Evolutionary conservation across 2,888 invertebrate species (phyloP).

Genomic region (Cloeon dipterum): DNA sequence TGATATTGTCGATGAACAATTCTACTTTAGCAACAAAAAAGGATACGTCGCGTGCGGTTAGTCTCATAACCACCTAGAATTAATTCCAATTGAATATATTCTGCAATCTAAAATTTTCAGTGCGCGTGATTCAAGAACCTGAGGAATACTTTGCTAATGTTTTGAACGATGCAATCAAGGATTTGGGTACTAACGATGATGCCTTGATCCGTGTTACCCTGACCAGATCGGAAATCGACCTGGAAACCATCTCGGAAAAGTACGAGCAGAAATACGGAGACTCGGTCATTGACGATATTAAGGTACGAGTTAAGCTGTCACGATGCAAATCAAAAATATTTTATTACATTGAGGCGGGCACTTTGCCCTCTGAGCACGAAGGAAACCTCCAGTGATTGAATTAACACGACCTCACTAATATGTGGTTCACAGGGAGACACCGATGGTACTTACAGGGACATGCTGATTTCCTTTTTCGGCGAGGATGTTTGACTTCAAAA

Average conservation of each 20-base stretch:
- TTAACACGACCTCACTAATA: too few species aligned
- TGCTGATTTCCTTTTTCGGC: background rate
- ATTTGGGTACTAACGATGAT: conserved; percentile 20
- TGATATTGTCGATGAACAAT: background rate
- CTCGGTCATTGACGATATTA: conserved; percentile 6
- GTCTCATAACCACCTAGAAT: too few species aligned
- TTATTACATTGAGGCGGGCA: too few species aligned
- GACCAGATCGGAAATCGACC: conserved; percentile 16
- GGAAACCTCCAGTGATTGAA: too few species aligned
- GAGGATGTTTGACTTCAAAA: too few species aligned
- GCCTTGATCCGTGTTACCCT: conserved; percentile 19
- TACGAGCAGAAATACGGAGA: conserved; percentile 15
- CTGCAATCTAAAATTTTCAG: too few species aligned
- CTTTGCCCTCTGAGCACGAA: too few species aligned
- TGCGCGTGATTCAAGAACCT: background rate
- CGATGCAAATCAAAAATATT: too few species aligned
- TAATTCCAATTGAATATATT: too few species aligned
- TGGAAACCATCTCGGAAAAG: conserved; percentile 18
- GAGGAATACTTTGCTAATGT: conserved; percentile 16
- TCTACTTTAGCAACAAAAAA: background rate
- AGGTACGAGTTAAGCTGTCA: too few species aligned
- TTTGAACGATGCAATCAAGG: conserved; percentile 16
- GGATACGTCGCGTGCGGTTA: background rate
- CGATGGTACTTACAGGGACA: background rate
- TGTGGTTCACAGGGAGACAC: background rate